Conservation (phyloP, 2,113 vertebrate species). For the Larimichthys polyactis region DNA sequence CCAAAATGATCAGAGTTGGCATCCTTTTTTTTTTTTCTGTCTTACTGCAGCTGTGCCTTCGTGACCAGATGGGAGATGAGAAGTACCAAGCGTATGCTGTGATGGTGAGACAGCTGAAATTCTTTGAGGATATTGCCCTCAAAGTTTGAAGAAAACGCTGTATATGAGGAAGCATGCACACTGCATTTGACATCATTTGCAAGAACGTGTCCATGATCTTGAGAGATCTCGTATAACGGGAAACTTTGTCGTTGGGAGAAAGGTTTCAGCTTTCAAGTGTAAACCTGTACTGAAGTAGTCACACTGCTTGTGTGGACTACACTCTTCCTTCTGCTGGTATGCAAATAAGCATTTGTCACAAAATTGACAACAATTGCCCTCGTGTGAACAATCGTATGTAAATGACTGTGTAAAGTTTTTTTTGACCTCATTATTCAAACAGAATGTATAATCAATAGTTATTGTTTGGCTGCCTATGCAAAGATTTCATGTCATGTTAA, state of each 20-base stretch:
- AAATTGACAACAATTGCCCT: neutral
- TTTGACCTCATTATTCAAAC: conserved; percentile 10
- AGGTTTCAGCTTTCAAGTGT: neutral
- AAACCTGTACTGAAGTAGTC: too few relatives aligned
- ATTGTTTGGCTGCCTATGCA: conserved; percentile 61
- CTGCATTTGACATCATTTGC: neutral
- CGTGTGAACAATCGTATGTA: conserved; percentile 8
- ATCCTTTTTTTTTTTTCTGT: neutral
- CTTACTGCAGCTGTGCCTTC: conserved; percentile 84
- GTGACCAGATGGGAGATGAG: conserved; percentile 90
- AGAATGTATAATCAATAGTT: conserved; percentile 3
- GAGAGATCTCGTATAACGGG: neutral
- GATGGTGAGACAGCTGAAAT: conserved; percentile 95
- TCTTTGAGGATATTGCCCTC: conserved; percentile 90
- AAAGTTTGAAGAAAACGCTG: conserved; percentile 76
- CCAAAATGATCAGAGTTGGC: neutral
- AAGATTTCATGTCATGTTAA: conserved; percentile 24
- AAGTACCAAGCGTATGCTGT: conserved; percentile 88
- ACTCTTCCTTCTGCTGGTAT: neutral
- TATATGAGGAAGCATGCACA: neutral
- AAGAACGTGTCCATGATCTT: neutral
- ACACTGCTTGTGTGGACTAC: neutral
- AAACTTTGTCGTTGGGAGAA: neutral
- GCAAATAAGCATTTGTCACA: neutral
- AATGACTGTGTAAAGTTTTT: conserved; percentile 4